Evolutionary conservation across 1,140 invertebrate species (phyloP), one percentile per base, ranked within the genome.

Genomic region (Sarcophaga bullata): DNA sequence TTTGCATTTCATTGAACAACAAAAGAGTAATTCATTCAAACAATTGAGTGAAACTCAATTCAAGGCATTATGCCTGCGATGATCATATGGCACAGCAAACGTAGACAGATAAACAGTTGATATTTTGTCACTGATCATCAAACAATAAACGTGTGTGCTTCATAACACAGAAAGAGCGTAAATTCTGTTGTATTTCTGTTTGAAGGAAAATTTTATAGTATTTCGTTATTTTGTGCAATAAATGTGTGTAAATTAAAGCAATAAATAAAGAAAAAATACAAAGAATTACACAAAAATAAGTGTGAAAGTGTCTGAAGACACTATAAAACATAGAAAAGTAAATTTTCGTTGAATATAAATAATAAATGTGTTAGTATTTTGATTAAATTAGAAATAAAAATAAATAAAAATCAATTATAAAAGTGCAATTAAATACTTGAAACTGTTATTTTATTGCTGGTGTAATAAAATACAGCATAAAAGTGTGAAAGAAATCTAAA

Each of bases 261-360:
- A 58, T 13, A 37, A 25, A 73, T 11, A 73, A 73, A 73, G 11
- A 73, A 73, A 13, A 85, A 54, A 73, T 50, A 58, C 15, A 58
- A 58, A 13, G n/a, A 58, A 58, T 9, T 8, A 10, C 17, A 8
- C 9, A 25, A 13, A 58, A 58, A 13, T 19, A 19, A 68, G 9
- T 25, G 7, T 25, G 6, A 58, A n/a, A 15, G 54, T 58, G 54
- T 58, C 54, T 58, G 54, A 13, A 37, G 25, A 37, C 25, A 37
- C n/a, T 58, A n/a, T 13, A 58, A 37, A 37, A 68, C 62, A 17
- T 68, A 25, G 19, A 68, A 68, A 68, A 68, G 17, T 68, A n/a
- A 37, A 37, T 37, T 37, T 37, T 37, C 25, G 25, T 1, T 37
- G 25, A 37, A 37, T 37, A 37, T 37, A 37, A 37, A 37, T 37